Conservation (phyloP, 1,140 invertebrate genomes). For the Protaetia brevitarsis region DNA sequence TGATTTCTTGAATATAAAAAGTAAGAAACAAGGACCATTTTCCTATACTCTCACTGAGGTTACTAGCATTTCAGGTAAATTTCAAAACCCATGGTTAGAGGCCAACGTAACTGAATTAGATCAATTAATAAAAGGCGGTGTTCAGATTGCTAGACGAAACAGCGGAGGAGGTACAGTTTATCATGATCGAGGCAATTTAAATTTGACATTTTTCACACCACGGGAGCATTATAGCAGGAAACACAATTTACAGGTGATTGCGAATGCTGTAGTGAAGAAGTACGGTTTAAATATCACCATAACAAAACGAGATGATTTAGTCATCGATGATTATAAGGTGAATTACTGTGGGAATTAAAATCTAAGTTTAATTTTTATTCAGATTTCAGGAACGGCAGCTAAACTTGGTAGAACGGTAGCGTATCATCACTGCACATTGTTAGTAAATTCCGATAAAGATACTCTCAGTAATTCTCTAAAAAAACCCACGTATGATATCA, state of each 20-base stretch:
- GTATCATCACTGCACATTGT: slow-evolving; percentile 92
- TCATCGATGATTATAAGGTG: slow-evolving; percentile 80
- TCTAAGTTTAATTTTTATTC: slow-evolving; percentile 17
- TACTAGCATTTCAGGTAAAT: too few relatives aligned
- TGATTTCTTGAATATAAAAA: too few relatives aligned
- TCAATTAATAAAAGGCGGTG: slow-evolving; percentile 54
- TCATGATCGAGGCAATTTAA: slow-evolving; percentile 90
- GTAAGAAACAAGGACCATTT: background rate
- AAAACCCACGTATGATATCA: slow-evolving; percentile 55
- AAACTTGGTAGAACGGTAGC: slow-evolving; percentile 78
- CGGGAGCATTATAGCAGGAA: slow-evolving; percentile 74
- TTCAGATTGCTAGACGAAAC: slow-evolving; percentile 77
- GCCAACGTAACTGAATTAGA: slow-evolving; percentile 66
- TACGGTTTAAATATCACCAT: slow-evolving; percentile 73
- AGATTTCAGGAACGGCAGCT: slow-evolving; percentile 90
- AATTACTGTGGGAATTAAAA: background rate
- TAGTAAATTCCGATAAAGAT: slow-evolving; percentile 76
- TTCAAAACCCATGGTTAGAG: slow-evolving; percentile 93
- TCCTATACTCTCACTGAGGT: background rate
- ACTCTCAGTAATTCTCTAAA: slow-evolving; percentile 64
- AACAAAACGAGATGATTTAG: slow-evolving; percentile 77
- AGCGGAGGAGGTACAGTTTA: slow-evolving; percentile 98
- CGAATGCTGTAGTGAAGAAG: slow-evolving; percentile 67
- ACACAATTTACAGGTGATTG: slow-evolving; percentile 80
- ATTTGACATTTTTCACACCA: slow-evolving; percentile 83